Percentiles rank a stretch among this genome's conserved stretches.
These are phyloP conservation scores for Eolophus roseicapilla DNA, from an alignment of 2,113 vertebrate genomes.

Conservation along the genomic window DNA sequence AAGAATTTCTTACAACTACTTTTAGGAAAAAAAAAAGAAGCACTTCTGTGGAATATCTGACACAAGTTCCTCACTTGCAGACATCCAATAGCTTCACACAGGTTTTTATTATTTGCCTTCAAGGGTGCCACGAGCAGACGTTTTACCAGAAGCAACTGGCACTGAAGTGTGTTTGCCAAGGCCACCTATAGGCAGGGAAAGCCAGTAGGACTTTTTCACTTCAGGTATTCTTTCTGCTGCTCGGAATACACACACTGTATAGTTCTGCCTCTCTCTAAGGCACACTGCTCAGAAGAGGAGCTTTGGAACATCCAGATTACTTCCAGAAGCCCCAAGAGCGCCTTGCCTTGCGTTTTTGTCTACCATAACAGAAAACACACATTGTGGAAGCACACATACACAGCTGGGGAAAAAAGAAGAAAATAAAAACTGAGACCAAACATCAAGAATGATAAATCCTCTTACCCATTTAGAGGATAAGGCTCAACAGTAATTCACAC, in stretches of 20 bases:
- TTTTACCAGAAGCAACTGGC: background rate
- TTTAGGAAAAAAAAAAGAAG: background rate
- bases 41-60: background rate
- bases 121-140: background rate
- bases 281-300: background rate
- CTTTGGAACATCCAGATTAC: background rate
- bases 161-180: background rate
- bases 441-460: background rate
- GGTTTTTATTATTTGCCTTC: background rate
- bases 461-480: background rate
- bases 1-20: background rate
- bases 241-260: background rate
- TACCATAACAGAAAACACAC: background rate
- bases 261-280: background rate
- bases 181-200: background rate
- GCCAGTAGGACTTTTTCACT: background rate
- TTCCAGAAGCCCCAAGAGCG: background rate
- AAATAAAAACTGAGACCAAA: background rate
- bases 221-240: background rate
- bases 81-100: background rate
- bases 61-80: background rate
- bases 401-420: background rate
- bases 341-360: background rate
- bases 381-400: background rate
- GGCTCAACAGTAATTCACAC: slow-evolving; percentile 38